Base-by-base conservation (phyloP, 2,113 vertebrate genomes). In the Romanogobio albipinnatus region DNA sequence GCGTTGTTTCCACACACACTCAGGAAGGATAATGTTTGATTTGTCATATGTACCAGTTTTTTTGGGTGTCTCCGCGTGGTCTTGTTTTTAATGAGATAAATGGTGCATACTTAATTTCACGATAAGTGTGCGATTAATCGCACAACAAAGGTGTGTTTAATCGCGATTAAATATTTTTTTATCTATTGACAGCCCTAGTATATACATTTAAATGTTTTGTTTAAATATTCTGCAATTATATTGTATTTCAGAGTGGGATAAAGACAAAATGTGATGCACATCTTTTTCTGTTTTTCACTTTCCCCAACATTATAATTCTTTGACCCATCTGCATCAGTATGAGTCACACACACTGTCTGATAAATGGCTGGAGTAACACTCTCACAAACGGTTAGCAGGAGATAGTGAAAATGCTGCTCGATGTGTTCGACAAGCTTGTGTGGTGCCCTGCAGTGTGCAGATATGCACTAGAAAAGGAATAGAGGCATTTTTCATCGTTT, bases 391-490 rank as follows among this genome's bases (percentile, higher is more conserved):
- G 75, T 70, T 51, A 53, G 73, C 61, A 13, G 49, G 75, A 78
- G 49, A 86, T 68, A 58, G 56, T 49, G 74, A 76, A 77, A 36
- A 84, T 84, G 45, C 43, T 9, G 49, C 80, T 29, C 53, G 14
- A 39, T 78, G 85, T 83, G 59, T 83, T 47, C 36, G 29, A 61
- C 49, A 36, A 73, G 81, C 36, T 29, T 9, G 49, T 66, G n/a
- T 45, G 36, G 56, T 59, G 49, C 36, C 81, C 49, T 56, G 45
- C 17, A 19, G 83, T 51, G 75, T 17, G 49, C 24, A 71, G 59
- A 79, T 84, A 70, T n/a, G n/a, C 24, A 51, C 10, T 33, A 71
- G 64, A 79, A 70, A 85, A 68, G 4, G 26, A 79, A 78, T 68
- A 51, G 81, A 45, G 19, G 75, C 45, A 79, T 84, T 70, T 53